A percentile compares a stretch with the other conserved stretches of the same genome.
Evolutionary conservation across 2,113 vertebrate species (phyloP).

Genomic region (Chionodraco myersi): DNA sequence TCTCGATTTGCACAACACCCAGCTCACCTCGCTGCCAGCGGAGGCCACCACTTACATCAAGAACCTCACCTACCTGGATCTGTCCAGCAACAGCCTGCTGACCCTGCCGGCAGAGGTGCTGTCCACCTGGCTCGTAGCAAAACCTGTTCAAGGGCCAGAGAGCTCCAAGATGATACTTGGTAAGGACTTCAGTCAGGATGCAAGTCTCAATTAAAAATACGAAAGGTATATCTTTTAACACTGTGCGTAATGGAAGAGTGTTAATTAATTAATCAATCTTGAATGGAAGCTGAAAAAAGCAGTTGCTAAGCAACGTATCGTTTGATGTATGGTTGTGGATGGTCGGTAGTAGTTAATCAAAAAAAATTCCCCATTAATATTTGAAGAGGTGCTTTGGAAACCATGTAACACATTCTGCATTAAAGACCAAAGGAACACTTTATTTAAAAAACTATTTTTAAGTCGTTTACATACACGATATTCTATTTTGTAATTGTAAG

Average conservation of each 20-base stretch:
- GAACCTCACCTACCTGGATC: constrained; percentile 94
- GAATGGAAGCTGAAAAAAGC: background rate
- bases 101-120: constrained; percentile 91
- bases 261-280: background rate
- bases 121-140: constrained; percentile 87
- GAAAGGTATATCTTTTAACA: background rate
- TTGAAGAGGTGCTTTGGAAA: background rate
- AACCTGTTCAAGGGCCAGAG: constrained; percentile 83
- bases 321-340: background rate
- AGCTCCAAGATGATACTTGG: constrained; percentile 92
- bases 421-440: background rate
- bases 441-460: background rate
- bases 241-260: background rate
- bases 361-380: background rate
- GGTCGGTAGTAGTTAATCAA: background rate
- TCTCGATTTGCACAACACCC: constrained; percentile 95
- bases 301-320: constrained; percentile 1
- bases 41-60: constrained; percentile 88
- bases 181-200: constrained; percentile 71
- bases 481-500: too few relatives aligned
- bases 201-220: background rate
- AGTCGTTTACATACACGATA: background rate
- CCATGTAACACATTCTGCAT: background rate
- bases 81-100: constrained; percentile 94
- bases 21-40: constrained; percentile 86